These are phyloP conservation scores for Cancer borealis DNA, from an alignment of 2,888 invertebrate genomes.

Conservation along the genomic window DNA sequence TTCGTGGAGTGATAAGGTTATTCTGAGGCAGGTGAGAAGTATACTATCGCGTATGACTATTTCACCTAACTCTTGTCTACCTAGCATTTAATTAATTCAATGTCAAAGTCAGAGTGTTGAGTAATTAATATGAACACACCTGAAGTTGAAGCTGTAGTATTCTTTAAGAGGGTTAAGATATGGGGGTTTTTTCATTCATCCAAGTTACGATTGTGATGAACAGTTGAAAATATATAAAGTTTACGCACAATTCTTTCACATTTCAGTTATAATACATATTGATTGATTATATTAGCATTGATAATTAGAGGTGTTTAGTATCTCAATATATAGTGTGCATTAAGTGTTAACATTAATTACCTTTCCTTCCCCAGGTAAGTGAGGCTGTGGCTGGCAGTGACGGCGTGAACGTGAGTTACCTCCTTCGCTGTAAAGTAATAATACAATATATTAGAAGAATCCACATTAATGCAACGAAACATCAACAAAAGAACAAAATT, in stretches of 20 bases:
- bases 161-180: too few species aligned
- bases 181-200: too few species aligned
- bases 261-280: not conserved
- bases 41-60: too few species aligned
- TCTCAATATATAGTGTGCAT: not conserved
- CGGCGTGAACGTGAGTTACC: not conserved
- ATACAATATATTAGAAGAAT: not conserved
- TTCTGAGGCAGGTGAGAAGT: too few species aligned
- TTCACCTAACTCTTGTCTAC: too few species aligned
- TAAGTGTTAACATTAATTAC: not conserved
- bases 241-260: not conserved
- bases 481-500: not conserved
- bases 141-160: too few species aligned
- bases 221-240: not conserved
- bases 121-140: too few species aligned
- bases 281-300: too few species aligned
- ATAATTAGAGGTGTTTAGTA: not conserved
- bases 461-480: not conserved
- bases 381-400: not conserved
- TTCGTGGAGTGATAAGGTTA: too few species aligned
- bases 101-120: too few species aligned
- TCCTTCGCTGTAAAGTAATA: not conserved
- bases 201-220: too few species aligned
- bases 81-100: too few species aligned
- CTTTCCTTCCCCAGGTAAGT: conserved; percentile 4